These are phyloP conservation scores for Entomyzon cyanotis DNA, from an alignment of 2,113 vertebrate genomes.

Conservation along the genomic window DNA sequence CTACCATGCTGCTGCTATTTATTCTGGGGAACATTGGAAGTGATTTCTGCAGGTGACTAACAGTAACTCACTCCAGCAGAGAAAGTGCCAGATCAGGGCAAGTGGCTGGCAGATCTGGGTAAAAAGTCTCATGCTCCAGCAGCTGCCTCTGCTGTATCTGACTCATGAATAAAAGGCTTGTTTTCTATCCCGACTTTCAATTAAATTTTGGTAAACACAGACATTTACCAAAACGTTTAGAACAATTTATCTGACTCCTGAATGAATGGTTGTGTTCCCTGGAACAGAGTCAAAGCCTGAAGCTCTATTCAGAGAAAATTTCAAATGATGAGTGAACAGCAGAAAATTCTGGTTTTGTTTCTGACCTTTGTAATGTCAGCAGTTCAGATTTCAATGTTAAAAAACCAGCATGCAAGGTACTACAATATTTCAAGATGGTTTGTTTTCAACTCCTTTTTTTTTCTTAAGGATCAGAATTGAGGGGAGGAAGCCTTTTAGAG, in stretches of 20 bases:
- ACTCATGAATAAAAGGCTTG: not conserved
- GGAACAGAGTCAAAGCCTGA: constrained; percentile 10
- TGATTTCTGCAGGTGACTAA: not conserved
- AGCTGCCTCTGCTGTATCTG: not conserved
- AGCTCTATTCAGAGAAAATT: constrained; percentile 27
- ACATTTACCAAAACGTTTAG: constrained; percentile 15
- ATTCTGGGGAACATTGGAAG: not conserved
- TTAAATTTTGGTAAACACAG: constrained; percentile 38
- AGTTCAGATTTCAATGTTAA: not conserved
- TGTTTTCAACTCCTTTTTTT: rapidly evolving
- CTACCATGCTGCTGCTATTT: rapidly evolving
- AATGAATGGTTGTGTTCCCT: constrained; percentile 25
- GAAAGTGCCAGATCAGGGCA: not conserved
- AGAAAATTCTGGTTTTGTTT: constrained; percentile 46
- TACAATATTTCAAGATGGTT: not conserved
- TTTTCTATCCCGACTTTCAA: not conserved
- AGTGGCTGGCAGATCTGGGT: not conserved
- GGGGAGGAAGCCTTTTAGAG: not conserved
- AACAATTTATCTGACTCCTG: constrained; percentile 20
- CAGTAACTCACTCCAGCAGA: not conserved
- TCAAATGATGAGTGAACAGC: not conserved
- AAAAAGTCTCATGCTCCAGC: not conserved
- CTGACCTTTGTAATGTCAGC: constrained; percentile 21
- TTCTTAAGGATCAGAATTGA: not conserved
- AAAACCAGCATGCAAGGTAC: not conserved